phyloP scores from a whole-genome alignment of 2,888 invertebrate species.

The Eudasyphora cyanicolor region DNA sequence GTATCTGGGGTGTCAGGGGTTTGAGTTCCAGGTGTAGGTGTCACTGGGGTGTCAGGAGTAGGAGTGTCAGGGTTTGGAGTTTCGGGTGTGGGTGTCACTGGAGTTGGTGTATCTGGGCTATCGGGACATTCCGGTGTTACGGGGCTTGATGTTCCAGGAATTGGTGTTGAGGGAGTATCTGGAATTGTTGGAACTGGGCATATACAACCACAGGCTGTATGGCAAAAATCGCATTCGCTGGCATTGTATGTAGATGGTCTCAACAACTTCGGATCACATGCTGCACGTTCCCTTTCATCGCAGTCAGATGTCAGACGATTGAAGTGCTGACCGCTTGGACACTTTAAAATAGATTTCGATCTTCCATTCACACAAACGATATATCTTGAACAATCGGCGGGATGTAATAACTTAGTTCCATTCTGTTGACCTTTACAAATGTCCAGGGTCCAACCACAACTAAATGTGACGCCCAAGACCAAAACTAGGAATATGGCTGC shows the following conservation, averaged over 20 bases:
- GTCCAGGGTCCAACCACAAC: slow-evolving; percentile 6
- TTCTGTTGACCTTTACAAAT: slow-evolving; percentile 13
- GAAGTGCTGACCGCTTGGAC: neutral
- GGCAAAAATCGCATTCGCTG: neutral
- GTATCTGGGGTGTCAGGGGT: neutral
- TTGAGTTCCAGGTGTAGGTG: neutral
- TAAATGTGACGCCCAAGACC: neutral
- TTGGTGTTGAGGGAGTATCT: neutral
- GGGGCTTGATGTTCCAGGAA: neutral
- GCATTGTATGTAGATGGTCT: neutral
- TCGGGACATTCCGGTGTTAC: neutral
- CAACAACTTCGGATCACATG: slow-evolving; percentile 1
- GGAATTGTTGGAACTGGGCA: neutral
- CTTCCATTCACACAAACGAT: slow-evolving; percentile 10
- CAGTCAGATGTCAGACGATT: slow-evolving; percentile 26
- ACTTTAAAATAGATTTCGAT: neutral
- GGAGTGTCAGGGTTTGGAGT: neutral
- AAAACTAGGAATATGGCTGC: neutral
- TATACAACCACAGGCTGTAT: slow-evolving; percentile 16
- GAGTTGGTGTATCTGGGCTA: neutral
- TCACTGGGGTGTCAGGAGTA: neutral
- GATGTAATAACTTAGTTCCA: slow-evolving; percentile 18
- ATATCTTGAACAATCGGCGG: slow-evolving; percentile 26
- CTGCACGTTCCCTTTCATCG: neutral
- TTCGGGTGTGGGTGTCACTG: neutral